These are phyloP conservation scores for Siniperca undulata DNA, from an alignment of 2,797 vertebrate genomes.

Conservation along the genomic window DNA sequence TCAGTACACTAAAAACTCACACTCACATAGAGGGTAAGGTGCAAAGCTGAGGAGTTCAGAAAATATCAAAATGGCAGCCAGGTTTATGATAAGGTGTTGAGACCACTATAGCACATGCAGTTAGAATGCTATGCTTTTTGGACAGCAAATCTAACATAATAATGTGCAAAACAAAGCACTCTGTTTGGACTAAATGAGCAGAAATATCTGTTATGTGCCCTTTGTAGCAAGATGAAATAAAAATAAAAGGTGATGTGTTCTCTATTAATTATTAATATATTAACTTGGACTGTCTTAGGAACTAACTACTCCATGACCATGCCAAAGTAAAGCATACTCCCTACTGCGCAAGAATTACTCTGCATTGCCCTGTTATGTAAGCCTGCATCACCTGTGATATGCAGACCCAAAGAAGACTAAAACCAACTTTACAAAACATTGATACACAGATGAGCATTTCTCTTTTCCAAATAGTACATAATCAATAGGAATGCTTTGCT, in stretches of 20 bases:
- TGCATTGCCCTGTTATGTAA: conserved; percentile 2
- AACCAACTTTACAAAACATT: not conserved
- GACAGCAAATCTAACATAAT: not conserved
- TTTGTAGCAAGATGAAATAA: conserved; percentile 16
- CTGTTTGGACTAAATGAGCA: conserved; percentile 1
- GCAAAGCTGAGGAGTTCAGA: conserved; percentile 53
- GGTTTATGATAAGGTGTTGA: conserved; percentile 53
- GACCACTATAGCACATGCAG: conserved; percentile 25
- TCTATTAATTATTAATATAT: conserved; percentile 6
- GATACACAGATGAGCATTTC: not conserved
- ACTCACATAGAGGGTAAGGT: conserved; percentile 44
- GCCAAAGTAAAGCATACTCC: conserved; percentile 25
- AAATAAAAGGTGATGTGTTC: conserved; percentile 7
- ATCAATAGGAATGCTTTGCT: not conserved
- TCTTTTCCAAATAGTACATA: conserved; percentile 5
- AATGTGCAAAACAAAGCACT: conserved; percentile 28
- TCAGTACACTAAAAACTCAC: conserved; percentile 18
- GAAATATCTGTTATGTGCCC: not conserved
- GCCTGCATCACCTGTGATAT: not conserved
- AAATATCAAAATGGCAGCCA: conserved; percentile 61
- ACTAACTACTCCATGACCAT: conserved; percentile 1
- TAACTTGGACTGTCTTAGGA: conserved; percentile 19
- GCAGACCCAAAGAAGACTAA: not conserved
- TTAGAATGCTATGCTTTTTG: conserved; percentile 8
- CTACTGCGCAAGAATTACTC: not conserved